Evolutionary conservation across 2,113 vertebrate genomes (phyloP).

Genomic region (Clarias macrocephalus): DNA sequence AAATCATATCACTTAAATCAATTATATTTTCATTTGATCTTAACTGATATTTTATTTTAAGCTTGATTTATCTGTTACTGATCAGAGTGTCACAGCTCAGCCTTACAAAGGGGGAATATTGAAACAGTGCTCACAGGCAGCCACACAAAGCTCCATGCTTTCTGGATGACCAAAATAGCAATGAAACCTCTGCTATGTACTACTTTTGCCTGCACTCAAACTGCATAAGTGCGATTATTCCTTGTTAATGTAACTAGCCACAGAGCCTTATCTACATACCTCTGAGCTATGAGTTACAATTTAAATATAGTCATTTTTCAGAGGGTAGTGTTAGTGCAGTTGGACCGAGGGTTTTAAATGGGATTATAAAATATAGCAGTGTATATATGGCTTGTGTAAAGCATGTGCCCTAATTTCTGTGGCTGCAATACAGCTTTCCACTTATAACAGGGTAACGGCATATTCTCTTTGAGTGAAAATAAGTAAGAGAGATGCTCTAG

Average conservation of each 20-base stretch:
- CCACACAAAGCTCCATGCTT: conserved; percentile 31
- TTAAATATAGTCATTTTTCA: conserved; percentile 71
- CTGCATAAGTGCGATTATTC: conserved; percentile 44
- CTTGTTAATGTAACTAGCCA: conserved; percentile 50
- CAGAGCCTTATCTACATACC: conserved; percentile 57
- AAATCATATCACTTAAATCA: neutral
- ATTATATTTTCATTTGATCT: neutral
- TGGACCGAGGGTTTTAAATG: conserved; percentile 70
- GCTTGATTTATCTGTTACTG: conserved; percentile 6
- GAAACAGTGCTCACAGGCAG: conserved; percentile 26
- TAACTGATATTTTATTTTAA: conserved; percentile 2
- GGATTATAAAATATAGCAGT: conserved; percentile 73
- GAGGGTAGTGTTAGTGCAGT: conserved; percentile 72
- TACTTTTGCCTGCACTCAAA: conserved; percentile 58
- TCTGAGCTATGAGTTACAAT: conserved; percentile 63
- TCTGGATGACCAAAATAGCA: conserved; percentile 46
- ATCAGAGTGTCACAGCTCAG: neutral
- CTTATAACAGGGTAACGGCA: neutral
- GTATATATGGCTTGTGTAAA: conserved; percentile 59
- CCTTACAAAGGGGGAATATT: conserved; percentile 15
- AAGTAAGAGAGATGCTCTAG: neutral
- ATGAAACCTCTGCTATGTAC: conserved; percentile 48
- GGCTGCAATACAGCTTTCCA: conserved; percentile 5
- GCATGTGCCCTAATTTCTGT: conserved; percentile 47
- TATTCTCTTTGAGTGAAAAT: neutral